Conservation (phyloP, 92 coral and sea anemone genomes). For the Epizoanthus fatuus region DNA sequence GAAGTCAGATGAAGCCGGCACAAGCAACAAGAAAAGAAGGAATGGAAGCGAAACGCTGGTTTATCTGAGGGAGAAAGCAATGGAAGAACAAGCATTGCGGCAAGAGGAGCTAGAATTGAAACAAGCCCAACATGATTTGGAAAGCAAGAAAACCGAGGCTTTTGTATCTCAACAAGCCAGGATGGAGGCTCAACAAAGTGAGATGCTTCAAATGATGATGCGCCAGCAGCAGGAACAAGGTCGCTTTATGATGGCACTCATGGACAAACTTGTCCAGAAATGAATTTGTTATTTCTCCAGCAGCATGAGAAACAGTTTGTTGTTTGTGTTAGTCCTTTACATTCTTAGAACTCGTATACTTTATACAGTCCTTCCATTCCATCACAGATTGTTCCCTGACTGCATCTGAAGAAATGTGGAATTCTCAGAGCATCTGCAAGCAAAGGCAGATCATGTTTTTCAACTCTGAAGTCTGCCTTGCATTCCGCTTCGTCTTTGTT, state of each 20-base stretch:
- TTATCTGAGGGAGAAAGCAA: constrained; percentile 19
- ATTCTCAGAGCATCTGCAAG: too few species aligned
- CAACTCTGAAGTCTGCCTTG: too few species aligned
- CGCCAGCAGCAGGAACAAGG: constrained; percentile 28
- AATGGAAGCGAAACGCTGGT: constrained; percentile 15
- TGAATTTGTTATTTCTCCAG: not conserved
- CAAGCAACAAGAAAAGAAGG: constrained; percentile 12
- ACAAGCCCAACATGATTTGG: constrained; percentile 32
- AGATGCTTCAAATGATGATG: constrained; percentile 28
- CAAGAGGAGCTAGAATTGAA: constrained; percentile 25
- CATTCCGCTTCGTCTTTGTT: too few species aligned
- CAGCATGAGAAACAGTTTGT: not conserved
- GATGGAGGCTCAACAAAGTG: not conserved
- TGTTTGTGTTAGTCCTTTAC: not conserved
- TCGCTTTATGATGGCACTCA: constrained; percentile 15
- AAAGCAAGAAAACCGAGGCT: constrained; percentile 21
- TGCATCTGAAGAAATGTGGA: too few species aligned
- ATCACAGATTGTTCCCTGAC: too few species aligned
- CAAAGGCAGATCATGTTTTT: too few species aligned
- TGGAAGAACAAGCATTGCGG: constrained; percentile 21
- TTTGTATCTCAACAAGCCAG: not conserved
- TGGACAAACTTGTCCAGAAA: constrained; percentile 37
- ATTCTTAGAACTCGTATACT: constrained; percentile 19
- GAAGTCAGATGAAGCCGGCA: constrained; percentile 8
- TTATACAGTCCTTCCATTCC: too few species aligned